phyloP scores from a whole-genome alignment of 2,888 invertebrate genomes.

The Idaea aversata region DNA sequence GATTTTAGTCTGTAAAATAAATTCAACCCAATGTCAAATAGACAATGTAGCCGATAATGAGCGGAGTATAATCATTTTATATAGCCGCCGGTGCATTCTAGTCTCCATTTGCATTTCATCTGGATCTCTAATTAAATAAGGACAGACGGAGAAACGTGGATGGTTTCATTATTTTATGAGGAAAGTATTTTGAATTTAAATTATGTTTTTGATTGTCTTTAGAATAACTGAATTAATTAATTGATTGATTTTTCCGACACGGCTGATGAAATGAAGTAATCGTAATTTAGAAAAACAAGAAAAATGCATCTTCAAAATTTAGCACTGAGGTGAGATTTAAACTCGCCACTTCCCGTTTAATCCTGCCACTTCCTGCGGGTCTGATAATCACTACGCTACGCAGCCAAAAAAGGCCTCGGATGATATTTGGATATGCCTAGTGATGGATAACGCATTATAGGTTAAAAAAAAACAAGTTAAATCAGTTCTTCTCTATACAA shows the following conservation, averaged over 20 bases:
- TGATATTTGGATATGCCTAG: too few species aligned
- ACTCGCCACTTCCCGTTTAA: too few species aligned
- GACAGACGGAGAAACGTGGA: background rate
- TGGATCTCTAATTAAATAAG: background rate
- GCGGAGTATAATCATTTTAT: background rate
- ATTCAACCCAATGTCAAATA: too few species aligned
- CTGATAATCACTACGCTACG: too few species aligned
- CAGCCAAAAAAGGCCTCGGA: too few species aligned
- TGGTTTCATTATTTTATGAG: background rate
- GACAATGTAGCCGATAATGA: background rate
- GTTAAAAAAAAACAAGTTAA: too few species aligned
- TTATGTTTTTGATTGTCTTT: background rate
- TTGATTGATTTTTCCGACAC: background rate
- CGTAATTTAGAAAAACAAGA: background rate
- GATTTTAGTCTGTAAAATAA: too few species aligned
- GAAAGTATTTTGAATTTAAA: background rate
- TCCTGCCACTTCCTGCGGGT: too few species aligned
- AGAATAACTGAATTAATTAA: background rate
- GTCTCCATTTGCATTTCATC: background rate
- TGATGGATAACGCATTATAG: too few species aligned
- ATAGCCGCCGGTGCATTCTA: background rate
- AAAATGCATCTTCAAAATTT: background rate
- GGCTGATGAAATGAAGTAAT: background rate
- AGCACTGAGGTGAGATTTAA: background rate
- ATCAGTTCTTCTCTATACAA: too few species aligned